Evolutionary conservation across 1,140 invertebrate genomes (phyloP).

Genomic region (Scylla paramamosain): DNA sequence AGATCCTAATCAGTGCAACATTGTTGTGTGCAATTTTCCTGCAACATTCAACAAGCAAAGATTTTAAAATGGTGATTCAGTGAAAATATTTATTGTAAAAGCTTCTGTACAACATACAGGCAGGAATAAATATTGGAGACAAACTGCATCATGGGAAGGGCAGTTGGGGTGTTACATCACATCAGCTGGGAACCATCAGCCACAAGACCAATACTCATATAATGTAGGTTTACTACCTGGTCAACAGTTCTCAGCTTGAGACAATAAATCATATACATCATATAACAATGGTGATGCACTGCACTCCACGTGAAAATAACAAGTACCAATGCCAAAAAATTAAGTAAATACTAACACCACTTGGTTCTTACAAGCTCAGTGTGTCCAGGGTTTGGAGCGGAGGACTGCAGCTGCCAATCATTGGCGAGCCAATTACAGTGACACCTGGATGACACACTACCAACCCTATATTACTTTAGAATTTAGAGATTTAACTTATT

Average conservation of each 20-base stretch:
- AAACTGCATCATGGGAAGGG: constrained; percentile 4
- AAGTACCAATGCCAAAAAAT: background rate
- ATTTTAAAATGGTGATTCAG: background rate
- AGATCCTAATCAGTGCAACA: no score
- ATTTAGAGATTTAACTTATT: background rate
- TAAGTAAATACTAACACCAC: background rate
- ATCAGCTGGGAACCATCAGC: background rate
- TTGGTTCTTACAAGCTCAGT: background rate
- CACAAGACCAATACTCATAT: background rate
- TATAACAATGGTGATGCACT: background rate
- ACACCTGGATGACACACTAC: background rate
- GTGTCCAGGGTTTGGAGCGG: background rate
- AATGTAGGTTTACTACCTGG: constrained; percentile 6
- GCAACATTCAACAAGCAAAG: no score
- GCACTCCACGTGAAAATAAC: background rate
- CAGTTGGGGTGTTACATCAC: background rate
- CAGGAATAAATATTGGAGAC: constrained; percentile 63
- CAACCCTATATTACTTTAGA: background rate
- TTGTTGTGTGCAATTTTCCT: no score
- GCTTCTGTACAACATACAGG: constrained; percentile 74
- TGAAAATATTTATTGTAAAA: constrained; percentile 73
- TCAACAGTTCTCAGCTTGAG: background rate
- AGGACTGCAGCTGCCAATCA: background rate
- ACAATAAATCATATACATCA: background rate
- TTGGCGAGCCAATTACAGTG: no score